Conservation (phyloP, 2,113 vertebrate species). For the Callipepla squamata region DNA sequence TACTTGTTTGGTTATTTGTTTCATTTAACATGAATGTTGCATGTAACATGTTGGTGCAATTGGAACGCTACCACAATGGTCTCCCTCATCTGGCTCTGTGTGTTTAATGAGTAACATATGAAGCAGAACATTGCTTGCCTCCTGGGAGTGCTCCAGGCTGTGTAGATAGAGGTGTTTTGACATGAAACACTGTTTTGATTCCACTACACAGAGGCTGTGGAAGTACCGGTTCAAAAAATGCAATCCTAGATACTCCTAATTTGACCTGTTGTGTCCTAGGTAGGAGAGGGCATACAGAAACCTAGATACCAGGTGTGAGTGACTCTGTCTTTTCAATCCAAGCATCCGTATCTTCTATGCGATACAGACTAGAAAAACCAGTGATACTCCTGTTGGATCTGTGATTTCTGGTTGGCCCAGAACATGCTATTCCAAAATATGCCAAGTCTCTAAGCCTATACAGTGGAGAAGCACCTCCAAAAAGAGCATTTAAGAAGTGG, state of each 20-base stretch:
- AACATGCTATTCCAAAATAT: background rate
- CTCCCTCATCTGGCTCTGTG: background rate
- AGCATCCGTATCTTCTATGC: fast-evolving
- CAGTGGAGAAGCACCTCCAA: background rate
- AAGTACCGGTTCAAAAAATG: background rate
- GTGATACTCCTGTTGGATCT: fast-evolving
- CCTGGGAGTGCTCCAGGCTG: background rate
- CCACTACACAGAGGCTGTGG: fast-evolving
- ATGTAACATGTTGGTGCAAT: background rate
- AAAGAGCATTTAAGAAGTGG: background rate
- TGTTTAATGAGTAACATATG: background rate
- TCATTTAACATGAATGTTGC: background rate
- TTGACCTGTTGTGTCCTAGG: background rate
- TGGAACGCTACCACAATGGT: background rate
- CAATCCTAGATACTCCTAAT: background rate
- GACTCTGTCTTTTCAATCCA: background rate
- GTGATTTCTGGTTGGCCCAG: background rate
- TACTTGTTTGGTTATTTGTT: background rate
- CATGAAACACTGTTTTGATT: background rate
- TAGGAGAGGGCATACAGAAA: background rate
- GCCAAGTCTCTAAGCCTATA: background rate
- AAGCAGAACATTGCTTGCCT: background rate
- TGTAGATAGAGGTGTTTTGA: background rate
- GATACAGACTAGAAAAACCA: fast-evolving
- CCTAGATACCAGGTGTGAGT: background rate